Base-by-base conservation (phyloP, 1,140 invertebrate species). In the Drosophila biarmipes region DNA sequence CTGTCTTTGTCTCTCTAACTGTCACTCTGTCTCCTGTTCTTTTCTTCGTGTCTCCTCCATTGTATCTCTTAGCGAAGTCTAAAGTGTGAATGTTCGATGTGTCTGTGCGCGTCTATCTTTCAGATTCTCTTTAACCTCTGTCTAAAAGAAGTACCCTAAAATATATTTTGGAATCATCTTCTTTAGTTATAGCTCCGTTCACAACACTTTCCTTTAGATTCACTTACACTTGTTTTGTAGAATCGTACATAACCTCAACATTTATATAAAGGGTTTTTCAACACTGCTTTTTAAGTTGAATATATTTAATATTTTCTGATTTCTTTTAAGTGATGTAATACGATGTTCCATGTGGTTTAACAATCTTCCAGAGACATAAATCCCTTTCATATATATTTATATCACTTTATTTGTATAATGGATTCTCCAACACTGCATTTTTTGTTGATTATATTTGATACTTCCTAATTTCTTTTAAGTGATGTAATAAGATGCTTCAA, bases 21-120 rank as follows among this genome's bases (percentile, higher is more conserved):
- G 6, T 78, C 8, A 49, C 29, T 31, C 27, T 49, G 46, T 40
- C 17, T 56, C 24, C 45, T 46, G 14, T 27, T 46, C 45, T 15
- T 15, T 46, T 46, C 14, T 34, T 34, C 54, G 0, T 52, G 5
- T 48, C 31, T 56, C 24, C 15, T 10, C 31, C 11, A 15, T 19
- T 40, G 27, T 53, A 15, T 54, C 11, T 51, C 15, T 6, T 51
- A 51, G 29, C 15, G 6, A 49, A 17, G n/a, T 29, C 34, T 61
- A 29, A 24, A 54, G 48, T 69, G 34, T 45, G 49, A 55, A 46
- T 43, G 51, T 46, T 69, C 35, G 17, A 64, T 63, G 61, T 63
- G 42, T 38, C 12, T 35, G 37, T 29, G 21, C 34, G 31, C n/a
- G 31, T 12, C 7, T 51, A 27, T 27, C 19, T 8, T 35, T 49